Percentiles rank a stretch among this genome's conserved stretches.
Evolutionary conservation across 2,888 invertebrate genomes (phyloP).

Genomic region (Meteorus colon): DNA sequence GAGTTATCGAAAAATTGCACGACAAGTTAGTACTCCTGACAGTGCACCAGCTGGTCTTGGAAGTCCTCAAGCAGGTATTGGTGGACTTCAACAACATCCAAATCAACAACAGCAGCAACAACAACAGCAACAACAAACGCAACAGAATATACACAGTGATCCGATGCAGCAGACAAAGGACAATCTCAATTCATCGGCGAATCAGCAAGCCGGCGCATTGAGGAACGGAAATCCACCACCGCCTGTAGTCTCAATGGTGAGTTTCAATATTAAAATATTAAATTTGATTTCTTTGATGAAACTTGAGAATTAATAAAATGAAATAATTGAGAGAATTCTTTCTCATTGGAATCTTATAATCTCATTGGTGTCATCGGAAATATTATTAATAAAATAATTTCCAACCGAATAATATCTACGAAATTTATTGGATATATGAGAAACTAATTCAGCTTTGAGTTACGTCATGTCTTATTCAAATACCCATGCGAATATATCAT

Average conservation of each 20-base stretch:
- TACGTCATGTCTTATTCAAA: too few species aligned
- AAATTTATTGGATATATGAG: too few species aligned
- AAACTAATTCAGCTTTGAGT: too few species aligned
- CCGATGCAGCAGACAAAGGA: constrained; percentile 73
- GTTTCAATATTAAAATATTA: constrained; percentile 45
- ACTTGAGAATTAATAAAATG: too few species aligned
- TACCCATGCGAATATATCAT: too few species aligned
- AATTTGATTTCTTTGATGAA: too few species aligned
- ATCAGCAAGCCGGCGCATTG: constrained; percentile 69
- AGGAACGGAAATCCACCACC: constrained; percentile 71
- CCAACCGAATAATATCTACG: too few species aligned
- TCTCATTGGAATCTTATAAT: too few species aligned
- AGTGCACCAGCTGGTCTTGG: constrained; percentile 70
- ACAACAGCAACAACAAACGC: constrained; percentile 62
- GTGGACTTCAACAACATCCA: constrained; percentile 61
- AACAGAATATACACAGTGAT: constrained; percentile 66
- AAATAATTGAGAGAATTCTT: too few species aligned
- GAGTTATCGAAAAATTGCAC: constrained; percentile 72
- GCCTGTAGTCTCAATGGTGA: constrained; percentile 71
- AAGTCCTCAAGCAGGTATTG: constrained; percentile 70
- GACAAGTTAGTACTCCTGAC: constrained; percentile 71
- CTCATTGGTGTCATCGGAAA: too few species aligned
- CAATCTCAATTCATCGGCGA: constrained; percentile 68
- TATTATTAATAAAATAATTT: too few species aligned
- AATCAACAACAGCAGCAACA: constrained; percentile 56